These are phyloP conservation scores for Benitochromis conjunctus DNA, from an alignment of 2,113 vertebrate genomes.

Conservation along the genomic window DNA sequence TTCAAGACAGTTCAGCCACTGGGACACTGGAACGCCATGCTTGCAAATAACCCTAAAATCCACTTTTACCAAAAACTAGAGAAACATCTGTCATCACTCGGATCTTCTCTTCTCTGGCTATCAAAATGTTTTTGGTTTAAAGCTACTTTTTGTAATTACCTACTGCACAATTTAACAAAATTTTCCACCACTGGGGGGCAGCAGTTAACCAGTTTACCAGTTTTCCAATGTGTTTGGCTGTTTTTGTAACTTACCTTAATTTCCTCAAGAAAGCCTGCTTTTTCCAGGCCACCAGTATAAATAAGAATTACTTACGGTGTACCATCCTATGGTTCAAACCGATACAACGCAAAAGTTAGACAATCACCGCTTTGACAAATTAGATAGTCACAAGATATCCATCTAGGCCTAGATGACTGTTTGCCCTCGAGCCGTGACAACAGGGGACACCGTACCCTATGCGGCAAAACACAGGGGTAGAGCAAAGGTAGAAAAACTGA, in stretches of 20 bases:
- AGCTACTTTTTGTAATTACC: not conserved
- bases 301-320: not conserved
- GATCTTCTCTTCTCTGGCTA: not conserved
- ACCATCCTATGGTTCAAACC: not conserved
- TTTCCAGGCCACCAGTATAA: not conserved
- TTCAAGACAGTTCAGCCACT: not conserved
- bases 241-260: not conserved
- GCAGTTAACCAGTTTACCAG: not conserved
- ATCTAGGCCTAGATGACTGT: not conserved
- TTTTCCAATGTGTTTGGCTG: not conserved
- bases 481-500: not conserved
- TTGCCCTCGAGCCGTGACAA: not conserved
- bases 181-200: not conserved
- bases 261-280: not conserved
- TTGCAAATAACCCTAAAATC: not conserved
- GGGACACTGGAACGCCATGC: not conserved
- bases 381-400: not conserved
- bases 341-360: not conserved
- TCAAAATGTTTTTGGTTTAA: not conserved
- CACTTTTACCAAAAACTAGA: not conserved
- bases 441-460: not conserved
- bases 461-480: not conserved
- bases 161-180: not conserved
- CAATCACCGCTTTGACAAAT: not conserved
- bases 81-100: not conserved